Evolutionary conservation across 2,797 vertebrate genomes (phyloP).

Genomic region (Lithobates pipiens): DNA sequence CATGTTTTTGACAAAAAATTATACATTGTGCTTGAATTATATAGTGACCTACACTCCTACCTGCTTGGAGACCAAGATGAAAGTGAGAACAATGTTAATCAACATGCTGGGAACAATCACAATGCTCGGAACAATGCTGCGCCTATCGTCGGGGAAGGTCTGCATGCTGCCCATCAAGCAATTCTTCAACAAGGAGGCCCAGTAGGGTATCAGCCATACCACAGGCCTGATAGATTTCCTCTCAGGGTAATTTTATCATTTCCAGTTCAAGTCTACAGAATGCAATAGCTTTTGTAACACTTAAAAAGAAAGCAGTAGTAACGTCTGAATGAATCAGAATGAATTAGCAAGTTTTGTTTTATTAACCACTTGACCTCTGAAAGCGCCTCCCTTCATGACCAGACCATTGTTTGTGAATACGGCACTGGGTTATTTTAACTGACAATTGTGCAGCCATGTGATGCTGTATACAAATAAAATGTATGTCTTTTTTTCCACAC

Average conservation of each 20-base stretch:
- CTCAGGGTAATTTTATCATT: slow-evolving; percentile 83
- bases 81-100: slow-evolving; percentile 89
- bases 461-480: too few relatives aligned
- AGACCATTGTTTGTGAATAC: too few relatives aligned
- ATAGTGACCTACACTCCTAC: slow-evolving; percentile 97
- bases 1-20: neutral
- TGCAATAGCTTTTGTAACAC: neutral
- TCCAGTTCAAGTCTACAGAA: neutral
- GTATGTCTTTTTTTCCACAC: too few relatives aligned
- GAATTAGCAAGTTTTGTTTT: too few relatives aligned
- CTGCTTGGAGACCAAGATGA: slow-evolving; percentile 97
- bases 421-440: too few relatives aligned
- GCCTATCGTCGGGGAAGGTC: slow-evolving; percentile 92
- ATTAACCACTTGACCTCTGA: too few relatives aligned
- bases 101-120: slow-evolving; percentile 88
- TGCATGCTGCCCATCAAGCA: slow-evolving; percentile 97
- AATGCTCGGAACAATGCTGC: slow-evolving; percentile 92
- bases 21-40: slow-evolving; percentile 43
- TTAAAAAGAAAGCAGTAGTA: neutral
- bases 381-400: too few relatives aligned
- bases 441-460: too few relatives aligned
- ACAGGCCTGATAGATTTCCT: slow-evolving; percentile 91
- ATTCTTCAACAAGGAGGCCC: slow-evolving; percentile 97
- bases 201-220: slow-evolving; percentile 97
- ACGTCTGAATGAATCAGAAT: too few relatives aligned